These are phyloP conservation scores for Seriola rivoliana DNA, from an alignment of 2,113 vertebrate species.

Conservation along the genomic window DNA sequence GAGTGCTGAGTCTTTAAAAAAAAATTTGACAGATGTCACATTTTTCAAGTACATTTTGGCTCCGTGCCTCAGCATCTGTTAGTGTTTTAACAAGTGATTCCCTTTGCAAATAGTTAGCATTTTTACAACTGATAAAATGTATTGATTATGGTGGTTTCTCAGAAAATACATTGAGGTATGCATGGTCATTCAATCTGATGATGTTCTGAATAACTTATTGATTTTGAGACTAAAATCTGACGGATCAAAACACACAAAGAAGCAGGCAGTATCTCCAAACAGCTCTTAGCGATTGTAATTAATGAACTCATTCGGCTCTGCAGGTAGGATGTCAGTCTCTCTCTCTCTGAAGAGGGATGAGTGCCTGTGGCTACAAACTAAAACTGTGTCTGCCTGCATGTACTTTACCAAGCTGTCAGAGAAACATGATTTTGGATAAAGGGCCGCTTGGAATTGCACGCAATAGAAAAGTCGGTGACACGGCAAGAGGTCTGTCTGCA, in stretches of 20 bases:
- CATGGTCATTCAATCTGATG: constrained; percentile 6
- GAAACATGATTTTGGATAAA: constrained; percentile 70
- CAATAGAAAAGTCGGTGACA: constrained; percentile 64
- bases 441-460: constrained; percentile 57
- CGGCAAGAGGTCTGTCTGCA: constrained; percentile 44
- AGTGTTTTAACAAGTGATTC: constrained; percentile 40
- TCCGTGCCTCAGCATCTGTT: constrained; percentile 26
- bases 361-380: not conserved
- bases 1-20: constrained; percentile 49
- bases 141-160: constrained; percentile 18
- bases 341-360: constrained; percentile 22
- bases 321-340: constrained; percentile 28
- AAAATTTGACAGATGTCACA: constrained; percentile 48
- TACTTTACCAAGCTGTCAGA: constrained; percentile 41
- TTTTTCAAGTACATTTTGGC: constrained; percentile 51
- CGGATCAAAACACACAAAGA: not conserved
- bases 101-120: constrained; percentile 20
- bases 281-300: constrained; percentile 16
- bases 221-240: constrained; percentile 1
- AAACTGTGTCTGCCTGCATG: constrained; percentile 40
- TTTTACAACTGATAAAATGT: constrained; percentile 13
- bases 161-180: not conserved
- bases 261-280: constrained; percentile 1
- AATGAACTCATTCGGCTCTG: constrained; percentile 16
- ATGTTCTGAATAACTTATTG: constrained; percentile 11